Percentiles rank a stretch among this genome's conserved stretches.
Evolutionary conservation across 2,113 vertebrate genomes (phyloP).

Genomic region (Petrocephalus zakoni): DNA sequence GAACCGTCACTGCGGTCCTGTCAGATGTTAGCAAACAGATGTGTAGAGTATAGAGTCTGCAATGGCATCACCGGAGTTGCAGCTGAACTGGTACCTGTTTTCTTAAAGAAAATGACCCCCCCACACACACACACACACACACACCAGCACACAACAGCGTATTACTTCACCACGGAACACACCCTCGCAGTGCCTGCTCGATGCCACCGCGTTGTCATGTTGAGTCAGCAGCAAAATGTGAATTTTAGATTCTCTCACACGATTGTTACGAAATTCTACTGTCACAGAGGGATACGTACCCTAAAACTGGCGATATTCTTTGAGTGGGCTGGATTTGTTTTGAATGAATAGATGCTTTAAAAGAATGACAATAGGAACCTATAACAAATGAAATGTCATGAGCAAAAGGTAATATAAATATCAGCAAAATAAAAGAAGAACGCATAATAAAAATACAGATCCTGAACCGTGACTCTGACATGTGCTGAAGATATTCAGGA

Average conservation of each 20-base stretch:
- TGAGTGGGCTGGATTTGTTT: neutral
- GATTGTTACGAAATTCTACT: conserved; percentile 16
- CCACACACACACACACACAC: neutral
- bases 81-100: neutral
- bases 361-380: neutral
- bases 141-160: neutral
- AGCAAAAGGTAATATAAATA: neutral
- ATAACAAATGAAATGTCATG: neutral
- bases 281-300: neutral
- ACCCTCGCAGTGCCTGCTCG: neutral
- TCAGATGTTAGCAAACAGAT: neutral
- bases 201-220: neutral
- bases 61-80: neutral
- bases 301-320: neutral
- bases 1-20: neutral
- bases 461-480: neutral
- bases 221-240: neutral
- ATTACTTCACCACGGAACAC: neutral
- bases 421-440: neutral
- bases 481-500: neutral
- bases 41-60: neutral
- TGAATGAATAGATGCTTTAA: neutral
- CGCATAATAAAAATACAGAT: no score
- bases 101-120: neutral
- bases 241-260: neutral